Evolutionary conservation across 2,113 vertebrate genomes (phyloP), one percentile per base, ranked within the genome.

Genomic region (crab-eating macaque (Macaca fascicularis)): DNA sequence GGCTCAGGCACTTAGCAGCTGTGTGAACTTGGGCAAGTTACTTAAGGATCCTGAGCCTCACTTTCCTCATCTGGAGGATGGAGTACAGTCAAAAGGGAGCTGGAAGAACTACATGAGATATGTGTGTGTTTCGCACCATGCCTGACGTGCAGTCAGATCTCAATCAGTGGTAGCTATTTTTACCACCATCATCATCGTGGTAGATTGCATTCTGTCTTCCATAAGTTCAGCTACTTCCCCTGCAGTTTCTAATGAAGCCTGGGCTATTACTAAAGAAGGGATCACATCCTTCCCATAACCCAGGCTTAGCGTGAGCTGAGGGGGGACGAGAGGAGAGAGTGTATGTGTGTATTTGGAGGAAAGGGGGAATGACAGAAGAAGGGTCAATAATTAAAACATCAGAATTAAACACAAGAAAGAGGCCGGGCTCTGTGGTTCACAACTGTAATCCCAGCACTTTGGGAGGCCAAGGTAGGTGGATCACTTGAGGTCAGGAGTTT

Each of bases 21-120:
- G 17, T 59, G 50, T 48, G 70, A 61, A 93, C 70, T 55, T 59
- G 20, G 30, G 27, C 78, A 88, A 76, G 70, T 85, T 91, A 64
- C 43, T 79, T 69, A 70, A 69, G 78, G 69, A 83, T 94, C 57
- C 75, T 67, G 35, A 70, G 55, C 35, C 48, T 92, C 43, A 5
- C 43, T 55, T 88, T 84, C 55, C 50, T 96, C 83, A 45, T 48
- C 70, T 69, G 80, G 83, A 95, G 93, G 86, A 89, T 52, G 75
- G 89, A 43, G 30, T 43, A 40, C 55, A 43, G 52, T 78, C 27
- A 27, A n/a, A 52, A 70, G 40, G 25, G 19, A 16, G 5, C n/a
- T 40, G 32, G 48, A 59, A 80, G n/a, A 76, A 52, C 48, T 27
- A 48, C 9, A 5, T 0, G 19, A 67, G 19, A 23, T 32, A 1